Base-by-base conservation (phyloP, 2,888 invertebrate species). In the Idaea dimidiata region DNA sequence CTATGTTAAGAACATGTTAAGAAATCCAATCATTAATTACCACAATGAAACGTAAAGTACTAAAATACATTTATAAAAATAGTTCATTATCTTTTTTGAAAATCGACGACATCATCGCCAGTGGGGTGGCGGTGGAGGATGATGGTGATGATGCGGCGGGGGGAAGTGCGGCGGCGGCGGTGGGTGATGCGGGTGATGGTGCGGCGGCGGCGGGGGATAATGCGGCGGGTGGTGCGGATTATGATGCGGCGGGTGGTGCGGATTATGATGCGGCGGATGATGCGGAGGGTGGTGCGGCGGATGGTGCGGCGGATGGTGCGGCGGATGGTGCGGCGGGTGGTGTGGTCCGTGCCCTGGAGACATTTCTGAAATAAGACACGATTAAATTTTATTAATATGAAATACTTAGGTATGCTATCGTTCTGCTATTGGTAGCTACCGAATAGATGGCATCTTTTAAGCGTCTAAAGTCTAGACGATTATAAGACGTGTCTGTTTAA, bases 301-400 rank as follows among this genome's bases (percentile, higher is more conserved):
- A 4, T 64, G 66, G 31, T 66, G 67, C 24, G 63, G 71, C 54
- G 65, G 68, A 17, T 64, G 64, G n/a, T 66, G 73, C 0, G 66
- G 67, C 5, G 63, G 66, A 17, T 60, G 64, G 56, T 68, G 66
- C 18, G 66, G 70, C 0, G 69, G 74, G 54, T 66, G 74, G 16
- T 72, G 79, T 32, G 78, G 79, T 8, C 56, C 56, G 18, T 56
- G 54, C 16, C 17, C 17, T 17, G 77, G 74, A 1, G 76, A 71
- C 79, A 81, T 81, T 24, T 53, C 81, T 79, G 60, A 24, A 71
- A 73, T 54, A 61, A 5, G 59, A 60, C 43, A 57, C 17, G n/a
- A 18, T n/a, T n/a, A n/a, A n/a, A n/a, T n/a, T n/a, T n/a, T n/a
- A n/a, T n/a, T 32, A 54, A 10, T 18, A 33, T 54, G 10, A 53